phyloP scores from a whole-genome alignment of 2,113 vertebrate species.

The Miniopterus natalensis region DNA sequence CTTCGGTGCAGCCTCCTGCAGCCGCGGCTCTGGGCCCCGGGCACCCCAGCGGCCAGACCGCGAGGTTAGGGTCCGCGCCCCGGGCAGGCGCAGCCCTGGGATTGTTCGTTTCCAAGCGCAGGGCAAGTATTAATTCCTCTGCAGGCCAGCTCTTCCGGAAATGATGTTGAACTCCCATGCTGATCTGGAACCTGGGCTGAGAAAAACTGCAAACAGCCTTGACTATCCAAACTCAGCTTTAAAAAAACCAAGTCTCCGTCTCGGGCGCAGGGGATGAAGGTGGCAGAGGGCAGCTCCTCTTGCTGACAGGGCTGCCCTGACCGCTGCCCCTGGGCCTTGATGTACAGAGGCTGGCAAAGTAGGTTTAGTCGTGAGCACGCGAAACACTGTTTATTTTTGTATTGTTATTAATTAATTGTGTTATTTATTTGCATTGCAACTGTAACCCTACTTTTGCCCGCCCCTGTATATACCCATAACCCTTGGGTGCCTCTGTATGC shows the following conservation, averaged over 20 bases:
- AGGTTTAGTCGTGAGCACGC: not conserved
- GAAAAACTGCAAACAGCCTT: slow-evolving; percentile 27
- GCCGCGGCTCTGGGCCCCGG: not conserved
- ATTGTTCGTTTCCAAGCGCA: slow-evolving; percentile 50
- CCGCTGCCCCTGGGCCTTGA: not conserved
- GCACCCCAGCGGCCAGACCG: not conserved
- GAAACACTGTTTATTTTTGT: not conserved
- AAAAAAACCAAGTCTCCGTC: not conserved
- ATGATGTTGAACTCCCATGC: slow-evolving; percentile 71
- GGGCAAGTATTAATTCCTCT: slow-evolving; percentile 70
- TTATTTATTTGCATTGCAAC: not conserved
- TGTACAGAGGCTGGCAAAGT: not conserved
- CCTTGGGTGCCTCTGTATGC: not conserved
- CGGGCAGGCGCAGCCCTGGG: not conserved
- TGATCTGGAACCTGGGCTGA: not conserved
- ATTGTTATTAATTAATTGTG: not conserved
- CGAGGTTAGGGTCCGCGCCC: not conserved
- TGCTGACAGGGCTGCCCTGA: not conserved
- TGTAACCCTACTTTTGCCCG: not conserved
- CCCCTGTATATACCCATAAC: not conserved
- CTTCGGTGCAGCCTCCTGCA: not conserved
- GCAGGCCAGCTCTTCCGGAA: slow-evolving; percentile 63
- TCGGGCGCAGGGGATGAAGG: not conserved
- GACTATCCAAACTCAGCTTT: slow-evolving; percentile 51
- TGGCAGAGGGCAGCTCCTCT: not conserved